A percentile compares a stretch with the other conserved stretches of the same genome.
These are phyloP conservation scores for Polietes domitor DNA, from an alignment of 2,888 invertebrate species.

Conservation along the genomic window DNA sequence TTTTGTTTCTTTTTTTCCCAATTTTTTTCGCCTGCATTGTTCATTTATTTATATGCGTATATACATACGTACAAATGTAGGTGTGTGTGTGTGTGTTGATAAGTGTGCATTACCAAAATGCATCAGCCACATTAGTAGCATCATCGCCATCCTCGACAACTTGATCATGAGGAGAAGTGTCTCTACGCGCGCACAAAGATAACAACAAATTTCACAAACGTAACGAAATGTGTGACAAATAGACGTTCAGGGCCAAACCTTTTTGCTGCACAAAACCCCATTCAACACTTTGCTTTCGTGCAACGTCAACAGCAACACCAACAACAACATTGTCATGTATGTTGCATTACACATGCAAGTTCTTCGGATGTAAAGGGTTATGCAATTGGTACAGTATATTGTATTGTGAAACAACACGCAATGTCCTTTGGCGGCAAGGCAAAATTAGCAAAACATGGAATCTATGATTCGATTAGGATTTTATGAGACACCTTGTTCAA, in stretches of 20 bases:
- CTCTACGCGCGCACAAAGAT: constrained; percentile 21
- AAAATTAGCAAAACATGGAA: no score
- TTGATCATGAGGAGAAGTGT: neutral
- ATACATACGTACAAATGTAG: no score
- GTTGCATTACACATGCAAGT: neutral
- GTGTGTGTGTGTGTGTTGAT: neutral
- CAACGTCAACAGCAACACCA: neutral
- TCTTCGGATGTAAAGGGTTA: no score
- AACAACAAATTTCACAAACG: constrained; percentile 6
- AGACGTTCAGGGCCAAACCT: constrained; percentile 54
- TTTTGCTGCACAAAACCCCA: neutral
- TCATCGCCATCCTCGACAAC: constrained; percentile 2
- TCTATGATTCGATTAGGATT: no score
- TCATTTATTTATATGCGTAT: constrained; percentile 22
- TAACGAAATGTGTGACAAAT: constrained; percentile 42
- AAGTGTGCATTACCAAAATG: constrained; percentile 17
- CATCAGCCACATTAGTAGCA: constrained; percentile 40
- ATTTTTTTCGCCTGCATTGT: constrained; percentile 25
- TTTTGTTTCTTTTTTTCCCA: constrained; percentile 3
- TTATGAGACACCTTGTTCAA: no score
- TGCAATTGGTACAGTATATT: no score
- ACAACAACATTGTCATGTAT: neutral
- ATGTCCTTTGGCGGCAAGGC: no score
- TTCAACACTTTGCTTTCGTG: neutral
- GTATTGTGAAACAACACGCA: no score